These are phyloP conservation scores for Bradypus variegatus DNA, from an alignment of 2,797 vertebrate genomes.

Conservation along the genomic window DNA sequence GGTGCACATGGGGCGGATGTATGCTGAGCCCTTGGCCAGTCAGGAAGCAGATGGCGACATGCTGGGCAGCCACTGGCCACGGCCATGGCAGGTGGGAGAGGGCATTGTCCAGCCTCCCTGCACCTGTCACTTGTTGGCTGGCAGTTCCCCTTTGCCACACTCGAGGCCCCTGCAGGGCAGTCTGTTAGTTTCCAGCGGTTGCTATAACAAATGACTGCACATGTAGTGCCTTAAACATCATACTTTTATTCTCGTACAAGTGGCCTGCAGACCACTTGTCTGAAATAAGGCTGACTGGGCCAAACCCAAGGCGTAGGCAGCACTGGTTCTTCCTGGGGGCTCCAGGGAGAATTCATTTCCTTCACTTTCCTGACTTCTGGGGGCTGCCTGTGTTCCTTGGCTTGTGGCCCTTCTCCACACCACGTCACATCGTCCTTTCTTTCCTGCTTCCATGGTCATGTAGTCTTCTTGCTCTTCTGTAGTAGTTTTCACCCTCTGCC, in stretches of 20 bases:
- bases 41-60: fast-evolving
- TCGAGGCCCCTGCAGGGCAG: not conserved
- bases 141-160: not conserved
- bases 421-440: not conserved
- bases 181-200: not conserved
- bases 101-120: not conserved
- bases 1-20: fast-evolving
- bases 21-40: not conserved
- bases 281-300: not conserved
- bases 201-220: not conserved
- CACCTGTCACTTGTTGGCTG: not conserved
- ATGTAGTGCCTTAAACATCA: not conserved
- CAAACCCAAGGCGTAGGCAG: not conserved
- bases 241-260: not conserved
- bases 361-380: not conserved
- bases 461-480: not conserved
- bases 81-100: not conserved
- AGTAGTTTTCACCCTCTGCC: not conserved
- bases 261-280: not conserved
- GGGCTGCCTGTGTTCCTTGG: not conserved
- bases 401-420: not conserved
- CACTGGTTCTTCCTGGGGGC: not conserved
- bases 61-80: not conserved
- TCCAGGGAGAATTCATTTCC: not conserved
- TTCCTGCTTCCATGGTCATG: fast-evolving